phyloP scores from a whole-genome alignment of 2,888 invertebrate genomes.

The Agrilus cyanescens region DNA sequence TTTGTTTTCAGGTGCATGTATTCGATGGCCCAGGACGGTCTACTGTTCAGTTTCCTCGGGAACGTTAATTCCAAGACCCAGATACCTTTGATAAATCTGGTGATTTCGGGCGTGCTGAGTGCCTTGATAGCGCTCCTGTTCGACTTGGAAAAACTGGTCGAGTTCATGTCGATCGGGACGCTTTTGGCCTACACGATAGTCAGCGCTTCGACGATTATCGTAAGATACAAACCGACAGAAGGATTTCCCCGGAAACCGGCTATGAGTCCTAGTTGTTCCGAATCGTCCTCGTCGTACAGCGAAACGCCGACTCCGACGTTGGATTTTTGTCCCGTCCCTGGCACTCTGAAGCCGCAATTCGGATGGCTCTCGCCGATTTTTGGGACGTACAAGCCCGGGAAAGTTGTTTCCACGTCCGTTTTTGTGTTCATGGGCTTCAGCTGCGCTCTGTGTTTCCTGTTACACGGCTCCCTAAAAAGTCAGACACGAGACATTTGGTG shows the following conservation, averaged over 20 bases:
- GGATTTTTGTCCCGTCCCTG: constrained; percentile 47
- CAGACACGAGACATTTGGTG: constrained; percentile 49
- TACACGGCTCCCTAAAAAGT: constrained; percentile 44
- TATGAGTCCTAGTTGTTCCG: constrained; percentile 27
- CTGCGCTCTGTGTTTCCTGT: constrained; percentile 56
- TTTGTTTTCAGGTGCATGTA: constrained; percentile 55
- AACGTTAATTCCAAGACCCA: constrained; percentile 69
- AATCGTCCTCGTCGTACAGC: constrained; percentile 30
- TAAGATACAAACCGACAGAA: constrained; percentile 49
- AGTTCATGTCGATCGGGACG: constrained; percentile 90
- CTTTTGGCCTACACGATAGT: constrained; percentile 84
- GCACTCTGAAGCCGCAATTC: constrained; percentile 63
- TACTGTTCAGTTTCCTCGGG: constrained; percentile 70
- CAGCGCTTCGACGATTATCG: constrained; percentile 76
- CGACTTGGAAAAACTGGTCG: constrained; percentile 80
- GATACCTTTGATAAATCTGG: constrained; percentile 63
- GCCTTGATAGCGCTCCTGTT: constrained; percentile 73
- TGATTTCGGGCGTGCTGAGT: constrained; percentile 64
- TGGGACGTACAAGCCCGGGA: constrained; percentile 65
- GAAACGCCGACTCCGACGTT: constrained; percentile 31
- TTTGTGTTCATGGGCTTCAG: constrained; percentile 55
- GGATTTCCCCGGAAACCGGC: constrained; percentile 17
- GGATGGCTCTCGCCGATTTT: constrained; percentile 62
- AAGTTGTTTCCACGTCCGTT: constrained; percentile 60
- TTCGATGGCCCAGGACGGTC: constrained; percentile 82